These are phyloP conservation scores for Amblyjoppa proteus DNA, from an alignment of 2,888 invertebrate genomes.

Conservation along the genomic window DNA sequence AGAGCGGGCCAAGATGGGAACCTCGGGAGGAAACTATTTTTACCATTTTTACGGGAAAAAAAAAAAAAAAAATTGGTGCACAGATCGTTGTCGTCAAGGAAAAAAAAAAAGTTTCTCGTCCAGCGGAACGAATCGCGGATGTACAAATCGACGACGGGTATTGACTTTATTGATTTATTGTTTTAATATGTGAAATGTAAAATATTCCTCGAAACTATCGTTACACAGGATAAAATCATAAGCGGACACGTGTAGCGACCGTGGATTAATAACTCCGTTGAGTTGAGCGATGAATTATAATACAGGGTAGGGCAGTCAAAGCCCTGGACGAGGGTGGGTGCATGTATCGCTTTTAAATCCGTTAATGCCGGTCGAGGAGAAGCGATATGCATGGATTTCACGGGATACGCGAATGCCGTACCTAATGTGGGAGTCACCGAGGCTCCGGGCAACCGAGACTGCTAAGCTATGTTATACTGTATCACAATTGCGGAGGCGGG, in stretches of 20 bases:
- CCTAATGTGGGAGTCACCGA: slow-evolving; percentile 27
- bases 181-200: neutral
- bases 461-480: slow-evolving; percentile 47
- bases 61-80: too few relatives aligned
- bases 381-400: slow-evolving; percentile 81
- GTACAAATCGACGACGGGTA: too few relatives aligned
- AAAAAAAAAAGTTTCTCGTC: too few relatives aligned
- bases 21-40: too few relatives aligned
- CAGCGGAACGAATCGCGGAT: too few relatives aligned
- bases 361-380: slow-evolving; percentile 78
- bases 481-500: slow-evolving; percentile 69
- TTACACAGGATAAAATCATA: slow-evolving; percentile 17
- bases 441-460: slow-evolving; percentile 24
- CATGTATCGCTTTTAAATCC: slow-evolving; percentile 83
- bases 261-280: slow-evolving; percentile 72
- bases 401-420: slow-evolving; percentile 20
- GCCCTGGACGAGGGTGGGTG: slow-evolving; percentile 72
- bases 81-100: too few relatives aligned
- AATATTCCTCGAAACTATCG: slow-evolving; percentile 13
- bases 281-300: slow-evolving; percentile 80
- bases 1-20: too few relatives aligned
- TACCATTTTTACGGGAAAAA: too few relatives aligned
- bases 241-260: slow-evolving; percentile 45
- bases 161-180: too few relatives aligned
- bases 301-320: slow-evolving; percentile 70